Percentiles rank a stretch among this genome's conserved stretches.
Evolutionary conservation across 2,888 invertebrate species (phyloP).

Genomic region (Hirtodrosophila alboralis): DNA sequence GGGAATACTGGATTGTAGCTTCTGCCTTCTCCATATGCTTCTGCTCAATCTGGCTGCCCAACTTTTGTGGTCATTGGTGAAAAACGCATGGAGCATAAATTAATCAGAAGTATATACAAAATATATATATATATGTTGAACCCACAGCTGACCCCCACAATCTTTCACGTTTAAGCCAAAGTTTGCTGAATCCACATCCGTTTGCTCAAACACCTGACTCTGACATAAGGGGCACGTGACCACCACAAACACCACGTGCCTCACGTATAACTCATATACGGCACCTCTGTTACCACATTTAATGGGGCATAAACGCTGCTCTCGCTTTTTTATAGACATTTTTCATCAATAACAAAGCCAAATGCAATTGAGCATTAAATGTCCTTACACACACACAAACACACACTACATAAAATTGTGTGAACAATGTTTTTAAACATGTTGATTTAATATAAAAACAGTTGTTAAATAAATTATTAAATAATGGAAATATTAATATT

Average conservation of each 20-base stretch:
- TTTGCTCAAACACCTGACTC: slow-evolving; percentile 35
- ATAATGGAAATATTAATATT: too few species aligned
- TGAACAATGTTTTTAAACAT: background rate
- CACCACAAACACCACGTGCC: slow-evolving; percentile 31
- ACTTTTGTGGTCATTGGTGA: slow-evolving; percentile 1
- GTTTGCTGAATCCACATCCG: slow-evolving; percentile 15
- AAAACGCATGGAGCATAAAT: slow-evolving; percentile 52
- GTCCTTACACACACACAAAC: slow-evolving; percentile 25
- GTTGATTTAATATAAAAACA: background rate
- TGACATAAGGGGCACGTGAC: slow-evolving; percentile 23
- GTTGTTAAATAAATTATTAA: background rate
- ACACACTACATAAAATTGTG: slow-evolving; percentile 7
- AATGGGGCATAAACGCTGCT: slow-evolving; percentile 65
- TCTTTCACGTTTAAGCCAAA: slow-evolving; percentile 27
- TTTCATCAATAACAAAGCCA: slow-evolving; percentile 61
- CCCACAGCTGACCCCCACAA: slow-evolving; percentile 18
- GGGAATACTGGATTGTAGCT: background rate
- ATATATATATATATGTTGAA: slow-evolving; percentile 20
- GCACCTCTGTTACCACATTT: slow-evolving; percentile 56
- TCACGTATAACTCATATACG: slow-evolving; percentile 47
- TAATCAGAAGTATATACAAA: slow-evolving; percentile 34
- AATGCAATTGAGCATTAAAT: slow-evolving; percentile 40
- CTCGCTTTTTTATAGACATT: slow-evolving; percentile 62
- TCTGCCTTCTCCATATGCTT: slow-evolving; percentile 10
- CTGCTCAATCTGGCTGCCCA: slow-evolving; percentile 4